A percentile compares a stretch with the other conserved stretches of the same genome.
phyloP scores from a whole-genome alignment of 2,888 invertebrate genomes.

The Microdon myrmicae region DNA sequence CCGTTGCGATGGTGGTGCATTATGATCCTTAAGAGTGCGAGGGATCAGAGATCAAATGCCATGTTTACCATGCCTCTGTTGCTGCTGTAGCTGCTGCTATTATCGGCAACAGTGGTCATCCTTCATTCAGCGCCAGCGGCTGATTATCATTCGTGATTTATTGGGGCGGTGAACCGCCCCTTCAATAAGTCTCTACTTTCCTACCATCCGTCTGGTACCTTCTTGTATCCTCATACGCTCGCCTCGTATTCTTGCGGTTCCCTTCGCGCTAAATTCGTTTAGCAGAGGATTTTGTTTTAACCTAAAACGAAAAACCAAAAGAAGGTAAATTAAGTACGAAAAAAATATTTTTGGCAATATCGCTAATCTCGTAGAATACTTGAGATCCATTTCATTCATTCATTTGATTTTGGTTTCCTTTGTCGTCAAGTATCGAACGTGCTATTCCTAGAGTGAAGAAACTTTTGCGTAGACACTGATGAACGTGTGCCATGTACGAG shows the following conservation, averaged over 20 bases:
- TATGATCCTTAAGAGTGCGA: conserved; percentile 46
- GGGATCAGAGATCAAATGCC: conserved; percentile 51
- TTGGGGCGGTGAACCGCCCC: conserved; percentile 53
- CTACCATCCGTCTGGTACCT: background rate
- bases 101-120: conserved; percentile 49
- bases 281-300: background rate
- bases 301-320: too few relatives aligned
- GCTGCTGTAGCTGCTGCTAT: conserved; percentile 33
- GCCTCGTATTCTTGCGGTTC: background rate
- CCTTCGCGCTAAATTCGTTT: conserved; percentile 3
- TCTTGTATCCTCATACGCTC: too few relatives aligned
- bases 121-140: conserved; percentile 61
- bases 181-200: conserved; percentile 4
- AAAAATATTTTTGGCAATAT: background rate
- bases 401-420: conserved; percentile 27
- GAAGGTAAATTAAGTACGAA: too few relatives aligned
- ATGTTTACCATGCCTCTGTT: conserved; percentile 29
- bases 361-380: conserved; percentile 23
- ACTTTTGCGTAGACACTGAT: conserved; percentile 33
- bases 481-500: conserved; percentile 35
- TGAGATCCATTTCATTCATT: conserved; percentile 15
- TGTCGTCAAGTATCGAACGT: conserved; percentile 35
- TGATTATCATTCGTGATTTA: conserved; percentile 66
- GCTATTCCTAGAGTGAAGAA: conserved; percentile 32
- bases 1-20: conserved; percentile 41